Evolutionary conservation across 2,888 invertebrate genomes (phyloP).

Genomic region (Xanthorhoe spadicearia): DNA sequence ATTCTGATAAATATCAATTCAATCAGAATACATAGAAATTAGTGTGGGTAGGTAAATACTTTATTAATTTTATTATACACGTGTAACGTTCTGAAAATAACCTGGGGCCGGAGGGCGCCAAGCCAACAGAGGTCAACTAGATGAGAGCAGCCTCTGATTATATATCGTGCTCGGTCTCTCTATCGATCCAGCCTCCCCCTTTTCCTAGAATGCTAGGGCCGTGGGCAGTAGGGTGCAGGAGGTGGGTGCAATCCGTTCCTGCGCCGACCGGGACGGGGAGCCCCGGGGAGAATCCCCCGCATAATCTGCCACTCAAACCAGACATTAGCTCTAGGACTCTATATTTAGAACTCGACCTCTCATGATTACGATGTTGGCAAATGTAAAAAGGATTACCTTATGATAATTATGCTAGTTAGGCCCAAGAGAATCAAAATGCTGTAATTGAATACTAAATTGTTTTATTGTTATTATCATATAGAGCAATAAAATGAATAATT

Average conservation of each 20-base stretch:
- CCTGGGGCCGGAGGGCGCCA: not conserved
- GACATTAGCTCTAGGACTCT: no score
- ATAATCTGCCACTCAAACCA: not conserved
- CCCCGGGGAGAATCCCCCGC: no score
- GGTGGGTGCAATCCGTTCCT: conserved; percentile 19
- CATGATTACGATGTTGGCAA: no score
- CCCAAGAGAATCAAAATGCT: no score
- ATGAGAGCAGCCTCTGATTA: conserved; percentile 5
- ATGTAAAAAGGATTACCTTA: no score
- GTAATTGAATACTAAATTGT: no score
- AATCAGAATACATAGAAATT: not conserved
- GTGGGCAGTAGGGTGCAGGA: conserved; percentile 7
- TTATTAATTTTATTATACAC: not conserved
- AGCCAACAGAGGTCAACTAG: not conserved
- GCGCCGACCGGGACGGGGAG: not conserved
- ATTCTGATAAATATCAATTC: not conserved
- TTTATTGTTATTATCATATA: no score
- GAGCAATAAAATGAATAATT: no score
- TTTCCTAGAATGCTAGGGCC: not conserved
- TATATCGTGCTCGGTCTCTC: conserved; percentile 15
- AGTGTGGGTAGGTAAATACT: not conserved
- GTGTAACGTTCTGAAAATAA: not conserved
- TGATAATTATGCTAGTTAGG: no score
- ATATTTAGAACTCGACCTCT: no score
- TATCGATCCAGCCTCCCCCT: conserved; percentile 22